phyloP scores from a whole-genome alignment of 2,113 vertebrate species.

The Ochotona curzoniae region DNA sequence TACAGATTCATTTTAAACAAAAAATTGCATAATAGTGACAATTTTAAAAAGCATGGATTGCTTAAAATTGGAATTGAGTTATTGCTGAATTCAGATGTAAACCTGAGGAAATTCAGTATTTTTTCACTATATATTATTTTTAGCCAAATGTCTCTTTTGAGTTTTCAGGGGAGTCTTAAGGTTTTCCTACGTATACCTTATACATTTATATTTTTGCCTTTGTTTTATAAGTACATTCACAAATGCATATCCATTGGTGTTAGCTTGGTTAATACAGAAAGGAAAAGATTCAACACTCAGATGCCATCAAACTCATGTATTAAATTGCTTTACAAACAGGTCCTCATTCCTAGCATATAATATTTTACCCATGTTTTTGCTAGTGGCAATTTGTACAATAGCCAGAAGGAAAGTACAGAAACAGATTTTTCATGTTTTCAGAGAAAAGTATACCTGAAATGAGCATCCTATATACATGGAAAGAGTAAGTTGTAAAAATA shows the following conservation, averaged over 20 bases:
- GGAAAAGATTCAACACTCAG: background rate
- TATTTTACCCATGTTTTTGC: background rate
- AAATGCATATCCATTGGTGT: background rate
- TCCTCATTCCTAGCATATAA: background rate
- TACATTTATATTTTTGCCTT: background rate
- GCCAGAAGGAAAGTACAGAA: conserved; percentile 44
- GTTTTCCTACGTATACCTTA: background rate
- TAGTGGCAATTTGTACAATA: conserved; percentile 4
- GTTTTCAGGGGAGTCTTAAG: background rate
- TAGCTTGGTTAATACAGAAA: conserved; percentile 5
- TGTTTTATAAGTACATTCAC: background rate
- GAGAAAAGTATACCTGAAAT: conserved; percentile 40
- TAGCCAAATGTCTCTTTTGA: background rate
- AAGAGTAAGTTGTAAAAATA: conserved; percentile 79
- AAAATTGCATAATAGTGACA: background rate
- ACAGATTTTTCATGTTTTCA: conserved; percentile 53
- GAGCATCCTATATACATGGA: conserved; percentile 57
- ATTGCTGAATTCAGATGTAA: background rate
- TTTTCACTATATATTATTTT: background rate
- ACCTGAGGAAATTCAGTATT: background rate
- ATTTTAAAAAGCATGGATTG: background rate
- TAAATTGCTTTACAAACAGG: conserved; percentile 30
- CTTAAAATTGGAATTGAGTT: background rate
- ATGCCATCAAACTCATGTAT: background rate
- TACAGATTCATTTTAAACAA: background rate